These are phyloP conservation scores for Neodon shergylaensis DNA, from an alignment of 2,113 vertebrate species.

Conservation along the genomic window DNA sequence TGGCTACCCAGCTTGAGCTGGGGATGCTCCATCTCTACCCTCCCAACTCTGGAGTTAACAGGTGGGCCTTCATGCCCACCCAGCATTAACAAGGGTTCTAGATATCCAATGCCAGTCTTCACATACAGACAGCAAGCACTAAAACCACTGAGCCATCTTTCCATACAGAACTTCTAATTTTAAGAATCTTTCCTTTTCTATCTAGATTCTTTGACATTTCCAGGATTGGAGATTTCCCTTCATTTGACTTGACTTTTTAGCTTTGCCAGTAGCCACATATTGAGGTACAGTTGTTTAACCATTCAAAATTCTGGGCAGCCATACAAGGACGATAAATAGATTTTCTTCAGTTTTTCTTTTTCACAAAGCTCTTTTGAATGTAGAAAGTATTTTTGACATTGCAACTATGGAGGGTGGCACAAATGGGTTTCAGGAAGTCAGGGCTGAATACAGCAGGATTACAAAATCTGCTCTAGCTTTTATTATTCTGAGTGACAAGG, in stretches of 20 bases:
- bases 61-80: not conserved
- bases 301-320: constrained; percentile 47
- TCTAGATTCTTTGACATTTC: constrained; percentile 24
- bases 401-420: not conserved
- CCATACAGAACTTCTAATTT: not conserved
- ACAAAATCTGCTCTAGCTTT: constrained; percentile 33
- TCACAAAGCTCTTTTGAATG: not conserved
- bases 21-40: not conserved
- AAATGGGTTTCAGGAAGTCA: constrained; percentile 61
- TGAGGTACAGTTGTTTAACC: constrained; percentile 47
- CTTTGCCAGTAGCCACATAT: constrained; percentile 5
- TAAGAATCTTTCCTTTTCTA: constrained; percentile 29
- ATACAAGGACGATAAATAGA: constrained; percentile 22
- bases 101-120: not conserved
- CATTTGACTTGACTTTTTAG: constrained; percentile 54
- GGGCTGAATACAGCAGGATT: not conserved
- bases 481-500: constrained; percentile 50
- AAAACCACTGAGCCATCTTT: not conserved
- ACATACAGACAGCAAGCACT: not conserved
- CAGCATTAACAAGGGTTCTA: not conserved
- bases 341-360: constrained; percentile 45
- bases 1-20: not conserved
- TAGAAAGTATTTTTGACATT: constrained; percentile 57
- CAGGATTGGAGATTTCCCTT: not conserved
- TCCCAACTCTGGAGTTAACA: not conserved